Conservation (phyloP, 2,797 vertebrate genomes). For the Alcedo quadribrachys region DNA sequence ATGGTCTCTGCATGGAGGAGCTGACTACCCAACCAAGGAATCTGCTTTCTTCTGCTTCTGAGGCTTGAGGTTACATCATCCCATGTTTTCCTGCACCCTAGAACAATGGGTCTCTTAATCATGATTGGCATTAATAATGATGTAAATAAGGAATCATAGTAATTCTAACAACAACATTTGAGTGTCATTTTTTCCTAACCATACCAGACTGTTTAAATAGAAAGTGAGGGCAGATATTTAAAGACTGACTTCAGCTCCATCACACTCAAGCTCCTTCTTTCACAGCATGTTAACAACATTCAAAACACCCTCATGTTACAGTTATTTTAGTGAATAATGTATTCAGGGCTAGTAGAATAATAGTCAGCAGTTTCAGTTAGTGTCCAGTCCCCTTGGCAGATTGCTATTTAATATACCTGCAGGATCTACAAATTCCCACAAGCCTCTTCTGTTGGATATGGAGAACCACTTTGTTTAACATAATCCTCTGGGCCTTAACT, state of each 20-base stretch:
- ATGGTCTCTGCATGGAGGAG: not conserved
- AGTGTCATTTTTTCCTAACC: not conserved
- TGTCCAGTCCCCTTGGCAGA: not conserved
- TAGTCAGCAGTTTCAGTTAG: not conserved
- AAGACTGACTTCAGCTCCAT: not conserved
- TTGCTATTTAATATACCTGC: not conserved
- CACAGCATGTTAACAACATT: not conserved
- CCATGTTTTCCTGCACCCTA: not conserved
- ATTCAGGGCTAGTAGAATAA: not conserved
- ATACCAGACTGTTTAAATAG: not conserved
- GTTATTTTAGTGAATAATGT: not conserved
- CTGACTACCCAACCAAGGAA: not conserved
- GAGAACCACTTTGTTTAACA: not conserved
- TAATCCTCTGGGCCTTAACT: not conserved
- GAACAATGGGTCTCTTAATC: conserved; percentile 21
- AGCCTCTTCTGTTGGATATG: not conserved
- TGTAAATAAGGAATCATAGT: not conserved
- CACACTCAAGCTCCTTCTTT: not conserved
- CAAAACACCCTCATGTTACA: not conserved
- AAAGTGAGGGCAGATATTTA: not conserved
- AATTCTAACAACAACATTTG: not conserved
- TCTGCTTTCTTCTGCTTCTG: not conserved
- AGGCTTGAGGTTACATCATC: not conserved
- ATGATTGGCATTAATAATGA: not conserved
- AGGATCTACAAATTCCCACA: not conserved